Base-by-base conservation (phyloP, 1,140 invertebrate species). In the Polyergus mexicanus region DNA sequence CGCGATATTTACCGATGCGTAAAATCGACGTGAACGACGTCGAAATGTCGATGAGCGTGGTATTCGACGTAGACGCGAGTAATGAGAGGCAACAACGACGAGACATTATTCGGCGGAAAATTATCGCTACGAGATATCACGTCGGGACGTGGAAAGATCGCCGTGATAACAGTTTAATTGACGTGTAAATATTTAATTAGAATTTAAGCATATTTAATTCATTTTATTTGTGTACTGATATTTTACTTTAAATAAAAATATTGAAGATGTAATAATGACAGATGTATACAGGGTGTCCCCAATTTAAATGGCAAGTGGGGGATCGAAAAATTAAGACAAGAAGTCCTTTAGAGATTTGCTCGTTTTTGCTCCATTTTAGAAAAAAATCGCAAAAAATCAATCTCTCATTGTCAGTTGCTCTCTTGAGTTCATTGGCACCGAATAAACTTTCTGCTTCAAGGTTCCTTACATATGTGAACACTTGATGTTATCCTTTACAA, bases 1-100 rank as follows among this genome's bases (percentile, higher is more conserved):
- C 19, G 78, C 38, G 68, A 47, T 83, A 74, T 83, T 83, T 83
- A 74, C 72, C 78, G 54, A 28, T 22, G 25, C 68, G 78, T 74
- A 32, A 83, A 83, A 83, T 62, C 56, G 38, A 72, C 25, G 78
- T 83, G 38, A 54, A 32, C 47, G 54, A 60, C 41, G 32, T 16
- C 54, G 25, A 25, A 11, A 47, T 47, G 44, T 38, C 54, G 77
- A 71, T 44, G 65, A 41, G 38, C 25, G 68, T n/a, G 4, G 8
- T 74, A 25, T 38, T 47, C 68, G 25, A 74, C 68, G 19, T 72
- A 62, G 54, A 28, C n/a, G 56, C 4, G n/a, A 8, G 38, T 74
- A 72, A 83, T 47, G 68, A 58, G 54, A 81, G 22, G 78, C 38
- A 68, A 66, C 76, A 77, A 38, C 58, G 76, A 32, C 38, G 25